These are phyloP conservation scores for Halcyon chelicuti DNA, from an alignment of 2,797 vertebrate genomes.

Conservation along the genomic window DNA sequence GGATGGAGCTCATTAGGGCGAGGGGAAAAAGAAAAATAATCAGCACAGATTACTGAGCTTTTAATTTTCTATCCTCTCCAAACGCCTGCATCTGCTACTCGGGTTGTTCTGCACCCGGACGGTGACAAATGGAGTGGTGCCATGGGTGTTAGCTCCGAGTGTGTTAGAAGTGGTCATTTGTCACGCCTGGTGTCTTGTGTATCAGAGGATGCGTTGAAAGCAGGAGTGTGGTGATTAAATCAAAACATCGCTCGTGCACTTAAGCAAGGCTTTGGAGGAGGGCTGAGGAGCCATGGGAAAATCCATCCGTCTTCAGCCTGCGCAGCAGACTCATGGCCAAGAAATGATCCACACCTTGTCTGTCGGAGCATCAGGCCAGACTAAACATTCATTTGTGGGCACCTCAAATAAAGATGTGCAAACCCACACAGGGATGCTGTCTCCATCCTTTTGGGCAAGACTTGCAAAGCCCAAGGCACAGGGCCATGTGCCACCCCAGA, in stretches of 20 bases:
- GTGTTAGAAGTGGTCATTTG: background rate
- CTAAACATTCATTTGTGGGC: background rate
- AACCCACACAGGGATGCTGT: background rate
- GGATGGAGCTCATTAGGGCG: background rate
- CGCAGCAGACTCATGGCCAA: background rate
- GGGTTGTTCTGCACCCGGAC: rapidly evolving
- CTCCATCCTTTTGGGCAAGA: background rate
- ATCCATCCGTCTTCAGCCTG: background rate
- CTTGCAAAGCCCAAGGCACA: rapidly evolving
- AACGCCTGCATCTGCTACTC: rapidly evolving
- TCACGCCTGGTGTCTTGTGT: background rate
- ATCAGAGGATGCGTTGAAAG: background rate
- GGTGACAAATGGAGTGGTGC: background rate
- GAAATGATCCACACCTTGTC: background rate
- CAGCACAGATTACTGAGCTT: background rate
- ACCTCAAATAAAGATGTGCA: background rate
- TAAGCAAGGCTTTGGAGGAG: background rate
- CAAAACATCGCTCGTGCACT: background rate
- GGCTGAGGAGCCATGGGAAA: background rate
- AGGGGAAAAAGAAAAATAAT: background rate
- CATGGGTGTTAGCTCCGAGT: background rate
- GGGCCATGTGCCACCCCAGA: background rate
- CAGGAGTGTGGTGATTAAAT: background rate
- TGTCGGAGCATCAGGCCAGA: background rate
- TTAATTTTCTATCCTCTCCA: background rate